A percentile compares a stretch with the other conserved stretches of the same genome.
These are phyloP conservation scores for Haliclona indistincta DNA, from an alignment of 37 sponge, comb jelly and placozoan species.

Conservation along the genomic window DNA sequence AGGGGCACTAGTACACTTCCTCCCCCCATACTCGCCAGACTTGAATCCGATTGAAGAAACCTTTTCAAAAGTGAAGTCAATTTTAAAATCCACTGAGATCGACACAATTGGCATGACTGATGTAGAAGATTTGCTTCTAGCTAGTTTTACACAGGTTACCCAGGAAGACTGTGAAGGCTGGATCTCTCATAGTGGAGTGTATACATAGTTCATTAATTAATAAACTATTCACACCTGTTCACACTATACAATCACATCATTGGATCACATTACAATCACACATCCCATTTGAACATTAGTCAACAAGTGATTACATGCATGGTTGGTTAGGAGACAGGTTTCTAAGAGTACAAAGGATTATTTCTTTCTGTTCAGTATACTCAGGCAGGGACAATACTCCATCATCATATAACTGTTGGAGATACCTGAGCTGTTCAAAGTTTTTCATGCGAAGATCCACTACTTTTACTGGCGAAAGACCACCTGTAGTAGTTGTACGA, in stretches of 20 bases:
- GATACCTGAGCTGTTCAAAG: conserved; percentile 36
- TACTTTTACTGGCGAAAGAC: conserved; percentile 28
- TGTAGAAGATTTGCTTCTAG: too few species aligned
- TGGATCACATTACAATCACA: too few species aligned
- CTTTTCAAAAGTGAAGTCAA: too few species aligned
- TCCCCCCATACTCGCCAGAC: too few species aligned
- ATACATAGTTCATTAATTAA: not conserved
- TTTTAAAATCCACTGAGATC: too few species aligned
- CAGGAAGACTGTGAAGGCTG: conserved; percentile 13
- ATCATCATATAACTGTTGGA: conserved; percentile 45
- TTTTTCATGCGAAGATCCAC: conserved; percentile 37
- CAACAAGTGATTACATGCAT: too few species aligned
- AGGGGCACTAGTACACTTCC: too few species aligned
- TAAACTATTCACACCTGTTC: not conserved
- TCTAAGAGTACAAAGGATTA: conserved; percentile 8
- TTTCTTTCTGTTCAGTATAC: conserved; percentile 25
- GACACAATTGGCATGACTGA: too few species aligned
- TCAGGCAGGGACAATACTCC: conserved; percentile 22
- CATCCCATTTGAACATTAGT: too few species aligned
- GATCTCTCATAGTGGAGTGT: not conserved
- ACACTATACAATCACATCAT: not conserved
- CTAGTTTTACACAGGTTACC: too few species aligned
- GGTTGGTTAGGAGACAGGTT: not conserved
- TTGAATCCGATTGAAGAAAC: too few species aligned
- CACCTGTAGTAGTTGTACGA: not conserved